A percentile compares a stretch with the other conserved stretches of the same genome.
These are phyloP conservation scores for Phycodurus eques DNA, from an alignment of 2,113 vertebrate species.

Conservation along the genomic window DNA sequence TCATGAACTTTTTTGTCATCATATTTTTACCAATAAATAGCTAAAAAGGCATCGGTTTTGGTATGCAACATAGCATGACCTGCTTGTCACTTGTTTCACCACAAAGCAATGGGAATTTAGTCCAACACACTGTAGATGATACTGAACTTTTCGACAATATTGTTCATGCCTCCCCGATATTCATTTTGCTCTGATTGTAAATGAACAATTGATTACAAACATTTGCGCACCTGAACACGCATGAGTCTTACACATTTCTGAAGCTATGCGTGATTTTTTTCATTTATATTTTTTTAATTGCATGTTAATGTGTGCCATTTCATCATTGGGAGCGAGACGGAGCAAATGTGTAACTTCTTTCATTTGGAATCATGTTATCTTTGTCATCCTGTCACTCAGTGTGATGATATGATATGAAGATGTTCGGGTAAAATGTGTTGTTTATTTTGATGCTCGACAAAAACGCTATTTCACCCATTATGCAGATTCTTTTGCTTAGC, in stretches of 20 bases:
- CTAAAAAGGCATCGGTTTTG: too few species aligned
- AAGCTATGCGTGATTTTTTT: conserved; percentile 27
- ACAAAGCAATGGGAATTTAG: background rate
- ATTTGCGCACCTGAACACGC: background rate
- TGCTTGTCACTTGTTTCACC: background rate
- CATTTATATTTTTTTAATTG: background rate
- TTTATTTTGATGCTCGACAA: background rate
- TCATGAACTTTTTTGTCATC: too few species aligned
- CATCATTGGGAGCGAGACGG: conserved; percentile 29
- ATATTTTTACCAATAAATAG: too few species aligned
- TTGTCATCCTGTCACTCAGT: conserved; percentile 10
- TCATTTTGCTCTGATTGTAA: background rate
- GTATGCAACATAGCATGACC: background rate
- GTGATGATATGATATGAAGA: background rate
- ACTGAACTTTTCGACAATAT: background rate
- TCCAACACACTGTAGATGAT: too few species aligned
- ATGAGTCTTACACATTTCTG: conserved; percentile 13
- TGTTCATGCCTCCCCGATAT: background rate
- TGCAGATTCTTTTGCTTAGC: background rate
- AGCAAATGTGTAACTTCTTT: conserved; percentile 21
- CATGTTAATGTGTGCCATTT: conserved; percentile 48
- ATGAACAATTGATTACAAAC: background rate
- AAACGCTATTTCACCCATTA: too few species aligned
- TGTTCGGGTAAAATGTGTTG: background rate
- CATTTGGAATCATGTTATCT: conserved; percentile 22